phyloP scores from a whole-genome alignment of 2,113 vertebrate genomes.

The Thamnaconus septentrionalis region DNA sequence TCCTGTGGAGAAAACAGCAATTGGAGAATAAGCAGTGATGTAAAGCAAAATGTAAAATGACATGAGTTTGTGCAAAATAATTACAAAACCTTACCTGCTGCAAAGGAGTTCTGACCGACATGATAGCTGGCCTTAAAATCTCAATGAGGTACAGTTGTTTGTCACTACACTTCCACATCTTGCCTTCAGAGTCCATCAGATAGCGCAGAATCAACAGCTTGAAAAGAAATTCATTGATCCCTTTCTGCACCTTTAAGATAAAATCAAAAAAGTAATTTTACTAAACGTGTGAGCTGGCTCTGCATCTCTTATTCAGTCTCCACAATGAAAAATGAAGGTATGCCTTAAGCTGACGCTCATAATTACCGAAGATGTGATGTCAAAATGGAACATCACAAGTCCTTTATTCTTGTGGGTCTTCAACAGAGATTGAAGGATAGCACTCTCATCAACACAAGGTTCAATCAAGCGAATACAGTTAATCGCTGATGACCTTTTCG shows the following conservation, averaged over 20 bases:
- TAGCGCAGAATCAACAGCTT: constrained; percentile 87
- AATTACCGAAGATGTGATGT: constrained; percentile 91
- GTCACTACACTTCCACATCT: constrained; percentile 86
- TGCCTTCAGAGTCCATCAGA: constrained; percentile 83
- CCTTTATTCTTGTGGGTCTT: constrained; percentile 43
- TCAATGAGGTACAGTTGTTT: constrained; percentile 88
- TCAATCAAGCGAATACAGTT: constrained; percentile 86
- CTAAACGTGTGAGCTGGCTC: too few species aligned
- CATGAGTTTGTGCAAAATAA: not conserved
- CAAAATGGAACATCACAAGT: constrained; percentile 87
- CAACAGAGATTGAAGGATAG: constrained; percentile 80
- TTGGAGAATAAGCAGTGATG: not conserved
- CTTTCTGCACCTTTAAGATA: constrained; percentile 78
- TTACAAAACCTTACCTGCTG: constrained; percentile 66
- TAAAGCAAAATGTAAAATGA: not conserved
- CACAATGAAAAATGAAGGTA: not conserved
- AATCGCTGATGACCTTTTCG: constrained; percentile 43
- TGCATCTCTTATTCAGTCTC: too few species aligned
- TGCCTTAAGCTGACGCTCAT: not conserved
- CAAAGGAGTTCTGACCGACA: constrained; percentile 40
- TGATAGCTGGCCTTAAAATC: constrained; percentile 73
- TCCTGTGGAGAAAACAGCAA: constrained; percentile 46
- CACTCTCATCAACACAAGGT: constrained; percentile 82
- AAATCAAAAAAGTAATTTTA: constrained; percentile 3
- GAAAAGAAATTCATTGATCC: constrained; percentile 89